phyloP scores from a whole-genome alignment of 2,888 invertebrate species.

The Perdita meconis region DNA sequence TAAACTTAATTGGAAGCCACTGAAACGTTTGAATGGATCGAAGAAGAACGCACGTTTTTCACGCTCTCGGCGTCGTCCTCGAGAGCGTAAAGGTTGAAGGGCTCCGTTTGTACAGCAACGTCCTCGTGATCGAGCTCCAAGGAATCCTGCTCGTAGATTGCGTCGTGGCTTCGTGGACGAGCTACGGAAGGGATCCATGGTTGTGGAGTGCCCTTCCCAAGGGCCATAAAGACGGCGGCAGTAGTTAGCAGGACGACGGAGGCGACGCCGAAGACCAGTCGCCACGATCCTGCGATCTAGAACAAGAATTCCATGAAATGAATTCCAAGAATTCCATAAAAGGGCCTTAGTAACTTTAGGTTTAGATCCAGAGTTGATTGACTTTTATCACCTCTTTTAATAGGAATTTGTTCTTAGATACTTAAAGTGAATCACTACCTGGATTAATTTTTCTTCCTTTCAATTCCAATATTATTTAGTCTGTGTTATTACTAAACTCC shows the following conservation, averaged over 20 bases:
- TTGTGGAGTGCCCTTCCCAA: slow-evolving; percentile 87
- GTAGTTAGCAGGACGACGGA: slow-evolving; percentile 86
- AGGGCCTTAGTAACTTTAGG: no score
- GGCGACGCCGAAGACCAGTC: slow-evolving; percentile 86
- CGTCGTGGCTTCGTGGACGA: slow-evolving; percentile 81
- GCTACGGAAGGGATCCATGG: slow-evolving; percentile 85
- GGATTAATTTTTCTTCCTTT: no score
- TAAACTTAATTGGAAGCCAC: slow-evolving; percentile 59
- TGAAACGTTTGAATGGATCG: slow-evolving; percentile 77
- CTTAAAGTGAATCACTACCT: no score
- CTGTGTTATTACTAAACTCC: no score
- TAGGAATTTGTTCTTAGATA: no score
- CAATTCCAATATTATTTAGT: no score
- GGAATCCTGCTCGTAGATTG: slow-evolving; percentile 82
- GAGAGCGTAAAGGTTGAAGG: slow-evolving; percentile 75
- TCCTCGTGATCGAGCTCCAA: slow-evolving; percentile 83
- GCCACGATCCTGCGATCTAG: slow-evolving; percentile 87
- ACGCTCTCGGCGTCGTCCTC: slow-evolving; percentile 76
- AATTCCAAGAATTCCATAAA: no score
- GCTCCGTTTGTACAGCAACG: slow-evolving; percentile 82
- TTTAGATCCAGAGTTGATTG: no score
- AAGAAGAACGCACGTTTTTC: slow-evolving; percentile 75
- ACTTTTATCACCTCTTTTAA: no score
- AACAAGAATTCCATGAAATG: slow-evolving; percentile 51
- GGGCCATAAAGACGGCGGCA: slow-evolving; percentile 86